These are phyloP conservation scores for Enteromius thamalakanensis DNA, from an alignment of 2,797 vertebrate genomes.

Conservation along the genomic window DNA sequence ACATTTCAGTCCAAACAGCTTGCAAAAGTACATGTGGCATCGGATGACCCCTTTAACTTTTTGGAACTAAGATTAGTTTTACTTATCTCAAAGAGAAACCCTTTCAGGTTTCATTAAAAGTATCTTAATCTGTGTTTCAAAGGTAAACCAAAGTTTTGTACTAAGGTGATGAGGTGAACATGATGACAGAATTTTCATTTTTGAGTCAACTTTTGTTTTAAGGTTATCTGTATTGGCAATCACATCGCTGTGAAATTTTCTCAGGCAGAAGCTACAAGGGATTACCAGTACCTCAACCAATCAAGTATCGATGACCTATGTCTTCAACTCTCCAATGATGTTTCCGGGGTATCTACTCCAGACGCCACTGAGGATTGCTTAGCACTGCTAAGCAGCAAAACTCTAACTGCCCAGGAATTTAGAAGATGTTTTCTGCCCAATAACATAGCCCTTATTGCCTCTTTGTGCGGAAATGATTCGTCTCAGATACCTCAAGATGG, in stretches of 20 bases:
- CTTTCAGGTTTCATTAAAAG: background rate
- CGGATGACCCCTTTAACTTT: background rate
- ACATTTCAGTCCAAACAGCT: too few relatives aligned
- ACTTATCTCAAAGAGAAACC: background rate
- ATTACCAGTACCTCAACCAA: slow-evolving; percentile 76
- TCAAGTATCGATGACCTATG: slow-evolving; percentile 81
- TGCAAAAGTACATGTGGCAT: too few relatives aligned
- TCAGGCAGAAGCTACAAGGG: slow-evolving; percentile 73
- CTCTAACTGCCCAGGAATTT: slow-evolving; percentile 80
- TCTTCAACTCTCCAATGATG: slow-evolving; percentile 70
- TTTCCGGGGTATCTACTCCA: slow-evolving; percentile 49
- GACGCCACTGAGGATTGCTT: slow-evolving; percentile 74
- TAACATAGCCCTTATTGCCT: slow-evolving; percentile 73
- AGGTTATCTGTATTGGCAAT: slow-evolving; percentile 4
- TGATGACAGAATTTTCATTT: background rate
- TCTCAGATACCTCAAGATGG: slow-evolving; percentile 68
- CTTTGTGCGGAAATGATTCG: slow-evolving; percentile 74
- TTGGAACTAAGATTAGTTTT: background rate
- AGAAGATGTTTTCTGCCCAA: slow-evolving; percentile 87
- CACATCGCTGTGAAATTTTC: slow-evolving; percentile 45
- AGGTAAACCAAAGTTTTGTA: background rate
- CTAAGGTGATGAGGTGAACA: background rate
- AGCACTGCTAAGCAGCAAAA: slow-evolving; percentile 70
- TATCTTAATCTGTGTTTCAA: background rate
- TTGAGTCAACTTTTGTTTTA: background rate